Evolutionary conservation across 2,797 vertebrate species (phyloP).

Genomic region (Florisuga fusca): DNA sequence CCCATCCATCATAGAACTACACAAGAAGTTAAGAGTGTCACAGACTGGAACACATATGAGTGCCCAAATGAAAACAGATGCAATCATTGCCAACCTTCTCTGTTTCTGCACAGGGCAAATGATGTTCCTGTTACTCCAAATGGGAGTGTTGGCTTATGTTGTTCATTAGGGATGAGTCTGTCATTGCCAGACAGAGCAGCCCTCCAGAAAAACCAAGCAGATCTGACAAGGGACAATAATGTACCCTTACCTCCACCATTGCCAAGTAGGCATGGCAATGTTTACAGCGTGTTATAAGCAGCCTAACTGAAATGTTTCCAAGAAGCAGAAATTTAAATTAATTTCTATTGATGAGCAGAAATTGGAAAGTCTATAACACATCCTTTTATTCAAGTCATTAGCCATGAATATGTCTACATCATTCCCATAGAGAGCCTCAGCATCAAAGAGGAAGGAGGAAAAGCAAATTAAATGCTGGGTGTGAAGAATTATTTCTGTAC

Average conservation of each 20-base stretch:
- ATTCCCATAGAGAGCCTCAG: not conserved
- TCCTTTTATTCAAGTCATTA: not conserved
- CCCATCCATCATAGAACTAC: not conserved
- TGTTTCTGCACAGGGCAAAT: not conserved
- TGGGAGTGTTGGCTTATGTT: not conserved
- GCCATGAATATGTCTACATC: not conserved
- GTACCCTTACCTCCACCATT: not conserved
- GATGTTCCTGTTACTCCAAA: not conserved
- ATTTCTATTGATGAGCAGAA: not conserved
- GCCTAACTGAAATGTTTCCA: not conserved
- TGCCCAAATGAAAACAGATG: not conserved
- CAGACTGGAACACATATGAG: not conserved
- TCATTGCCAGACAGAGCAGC: rapidly evolving
- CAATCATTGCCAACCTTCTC: not conserved
- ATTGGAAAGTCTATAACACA: not conserved
- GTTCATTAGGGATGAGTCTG: not conserved
- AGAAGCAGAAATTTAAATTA: not conserved
- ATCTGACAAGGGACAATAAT: no score
- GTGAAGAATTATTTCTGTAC: not conserved
- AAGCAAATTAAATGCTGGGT: not conserved
- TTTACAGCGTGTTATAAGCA: not conserved
- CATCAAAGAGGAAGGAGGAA: not conserved
- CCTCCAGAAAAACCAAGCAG: not conserved
- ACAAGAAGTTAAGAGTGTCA: not conserved
- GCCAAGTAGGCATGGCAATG: not conserved